These are phyloP conservation scores for Ivindomyrus marchei DNA, from an alignment of 2,113 vertebrate species.

Conservation along the genomic window DNA sequence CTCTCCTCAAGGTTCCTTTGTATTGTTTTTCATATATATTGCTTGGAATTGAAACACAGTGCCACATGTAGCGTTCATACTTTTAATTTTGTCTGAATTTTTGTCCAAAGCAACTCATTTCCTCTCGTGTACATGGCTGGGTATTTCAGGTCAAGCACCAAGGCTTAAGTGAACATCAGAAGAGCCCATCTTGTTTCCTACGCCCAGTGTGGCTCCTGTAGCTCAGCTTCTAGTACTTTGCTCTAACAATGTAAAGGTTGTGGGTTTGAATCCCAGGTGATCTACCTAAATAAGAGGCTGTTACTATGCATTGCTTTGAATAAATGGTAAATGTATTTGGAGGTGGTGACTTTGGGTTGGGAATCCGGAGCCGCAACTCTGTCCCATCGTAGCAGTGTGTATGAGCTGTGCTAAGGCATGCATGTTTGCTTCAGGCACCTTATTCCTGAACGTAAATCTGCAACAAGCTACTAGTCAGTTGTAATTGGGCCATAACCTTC, in stretches of 20 bases:
- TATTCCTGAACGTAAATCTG: not conserved
- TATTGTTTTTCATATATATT: not conserved
- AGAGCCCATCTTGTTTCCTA: not conserved
- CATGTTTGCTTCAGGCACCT: not conserved
- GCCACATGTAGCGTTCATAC: not conserved
- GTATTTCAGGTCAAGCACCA: not conserved
- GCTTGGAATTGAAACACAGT: not conserved
- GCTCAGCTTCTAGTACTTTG: not conserved
- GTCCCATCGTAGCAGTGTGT: not conserved
- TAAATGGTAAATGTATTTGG: not conserved
- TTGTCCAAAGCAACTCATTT: not conserved
- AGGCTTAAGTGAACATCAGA: not conserved
- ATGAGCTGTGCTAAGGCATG: not conserved
- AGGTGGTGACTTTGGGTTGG: not conserved
- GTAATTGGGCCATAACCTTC: not conserved
- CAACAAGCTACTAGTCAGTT: not conserved
- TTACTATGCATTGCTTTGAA: not conserved
- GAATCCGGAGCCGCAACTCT: not conserved
- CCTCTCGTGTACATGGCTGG: not conserved
- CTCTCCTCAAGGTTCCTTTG: not conserved
- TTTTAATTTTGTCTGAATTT: not conserved
- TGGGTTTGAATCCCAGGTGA: not conserved
- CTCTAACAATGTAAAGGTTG: not conserved
- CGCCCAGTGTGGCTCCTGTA: no score
- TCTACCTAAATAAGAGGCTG: not conserved